Conservation (phyloP, 2,797 vertebrate genomes). For the Sebastes reedi region DNA sequence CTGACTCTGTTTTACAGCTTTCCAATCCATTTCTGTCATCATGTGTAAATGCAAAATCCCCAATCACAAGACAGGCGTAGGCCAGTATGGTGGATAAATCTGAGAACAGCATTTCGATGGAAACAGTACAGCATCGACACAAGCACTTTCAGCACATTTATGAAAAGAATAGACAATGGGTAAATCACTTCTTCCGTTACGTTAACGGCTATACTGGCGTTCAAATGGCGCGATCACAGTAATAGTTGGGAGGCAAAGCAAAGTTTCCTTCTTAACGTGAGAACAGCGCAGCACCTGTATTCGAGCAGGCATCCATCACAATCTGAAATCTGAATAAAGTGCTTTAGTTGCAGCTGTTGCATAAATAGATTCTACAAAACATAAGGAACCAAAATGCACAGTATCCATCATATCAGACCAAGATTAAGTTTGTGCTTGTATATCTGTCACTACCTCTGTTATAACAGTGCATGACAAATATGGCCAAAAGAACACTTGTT, state of each 20-base stretch:
- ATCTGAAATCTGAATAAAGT: neutral
- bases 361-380: neutral
- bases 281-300: neutral
- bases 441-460: neutral
- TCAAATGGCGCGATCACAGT: neutral
- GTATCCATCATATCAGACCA: neutral
- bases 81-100: neutral
- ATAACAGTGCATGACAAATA: slow-evolving; percentile 7
- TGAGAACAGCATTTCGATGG: neutral
- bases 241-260: neutral
- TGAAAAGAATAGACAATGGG: neutral
- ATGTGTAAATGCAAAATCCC: too few species aligned
- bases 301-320: neutral
- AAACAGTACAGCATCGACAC: too few species aligned
- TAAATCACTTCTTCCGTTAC: neutral
- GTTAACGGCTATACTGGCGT: neutral
- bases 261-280: neutral
- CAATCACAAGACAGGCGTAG: too few species aligned
- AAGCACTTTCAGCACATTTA: too few species aligned
- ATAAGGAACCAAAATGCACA: neutral
- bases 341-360: neutral
- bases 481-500: slow-evolving; percentile 19
- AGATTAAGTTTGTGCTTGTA: neutral
- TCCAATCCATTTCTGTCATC: too few species aligned
- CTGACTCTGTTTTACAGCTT: too few species aligned